Evolutionary conservation across 2,113 vertebrate genomes (phyloP).

Genomic region (Strix uralensis): DNA sequence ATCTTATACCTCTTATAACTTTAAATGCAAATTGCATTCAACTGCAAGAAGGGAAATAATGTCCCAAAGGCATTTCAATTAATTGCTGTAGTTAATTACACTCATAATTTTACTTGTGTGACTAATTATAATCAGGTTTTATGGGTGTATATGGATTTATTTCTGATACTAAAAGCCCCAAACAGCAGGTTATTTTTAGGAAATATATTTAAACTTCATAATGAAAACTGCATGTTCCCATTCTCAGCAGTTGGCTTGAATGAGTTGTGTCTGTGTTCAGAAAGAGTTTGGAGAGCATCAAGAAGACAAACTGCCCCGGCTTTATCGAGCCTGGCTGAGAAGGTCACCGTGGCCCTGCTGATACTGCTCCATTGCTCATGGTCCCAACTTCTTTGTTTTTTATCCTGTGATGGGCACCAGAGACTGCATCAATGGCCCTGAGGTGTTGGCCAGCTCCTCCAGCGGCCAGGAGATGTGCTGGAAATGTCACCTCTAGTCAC

Average conservation of each 20-base stretch:
- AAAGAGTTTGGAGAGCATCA: not conserved
- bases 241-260: not conserved
- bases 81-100: constrained; percentile 30
- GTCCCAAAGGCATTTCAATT: constrained; percentile 30
- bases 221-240: not conserved
- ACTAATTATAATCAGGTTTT: constrained; percentile 27
- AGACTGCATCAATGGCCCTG: rapidly evolving
- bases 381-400: not conserved
- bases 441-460: not conserved
- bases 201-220: not conserved
- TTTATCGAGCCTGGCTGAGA: not conserved
- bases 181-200: not conserved
- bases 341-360: not conserved
- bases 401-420: not conserved
- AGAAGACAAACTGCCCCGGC: not conserved
- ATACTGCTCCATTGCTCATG: rapidly evolving
- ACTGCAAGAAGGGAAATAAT: not conserved
- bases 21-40: not conserved
- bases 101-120: constrained; percentile 20
- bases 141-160: not conserved
- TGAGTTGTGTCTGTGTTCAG: not conserved
- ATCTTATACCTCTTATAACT: not conserved
- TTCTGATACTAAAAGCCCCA: not conserved
- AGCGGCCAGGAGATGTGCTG: rapidly evolving
- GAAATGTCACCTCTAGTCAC: rapidly evolving